These are phyloP conservation scores for Hydrozoanthus gracilis DNA, from an alignment of 92 coral and sea anemone species.

Conservation along the genomic window DNA sequence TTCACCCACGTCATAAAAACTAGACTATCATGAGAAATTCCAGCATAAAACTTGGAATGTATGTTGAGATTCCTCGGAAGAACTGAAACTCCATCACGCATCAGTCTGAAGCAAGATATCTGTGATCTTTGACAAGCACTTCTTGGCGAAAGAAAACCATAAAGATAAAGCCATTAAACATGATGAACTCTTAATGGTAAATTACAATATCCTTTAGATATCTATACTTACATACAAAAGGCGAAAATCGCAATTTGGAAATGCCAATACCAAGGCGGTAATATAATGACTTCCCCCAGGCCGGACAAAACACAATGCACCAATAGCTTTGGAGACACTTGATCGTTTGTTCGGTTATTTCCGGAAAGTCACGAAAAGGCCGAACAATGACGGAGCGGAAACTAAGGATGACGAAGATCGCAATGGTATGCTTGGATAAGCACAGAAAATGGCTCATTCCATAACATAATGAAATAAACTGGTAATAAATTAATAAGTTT, in stretches of 20 bases:
- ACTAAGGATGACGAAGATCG: constrained; percentile 25
- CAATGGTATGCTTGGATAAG: background rate
- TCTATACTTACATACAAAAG: constrained; percentile 37
- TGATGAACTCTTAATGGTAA: background rate
- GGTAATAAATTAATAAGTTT: background rate
- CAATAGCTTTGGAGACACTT: constrained; percentile 31
- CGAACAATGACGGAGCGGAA: constrained; percentile 48
- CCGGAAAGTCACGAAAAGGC: constrained; percentile 41
- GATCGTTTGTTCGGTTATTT: constrained; percentile 16
- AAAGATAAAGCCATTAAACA: background rate
- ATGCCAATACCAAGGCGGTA: constrained; percentile 7
- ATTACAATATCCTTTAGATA: constrained; percentile 14
- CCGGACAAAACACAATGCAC: background rate
- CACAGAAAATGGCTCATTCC: background rate
- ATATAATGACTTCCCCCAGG: constrained; percentile 39
- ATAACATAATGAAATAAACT: background rate
- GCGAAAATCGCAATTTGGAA: background rate
- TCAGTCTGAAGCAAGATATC: constrained; percentile 8
- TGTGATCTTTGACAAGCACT: background rate
- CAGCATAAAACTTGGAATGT: background rate
- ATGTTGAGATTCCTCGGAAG: background rate
- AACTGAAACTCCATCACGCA: background rate
- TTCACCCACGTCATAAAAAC: background rate
- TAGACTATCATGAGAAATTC: constrained; percentile 1
- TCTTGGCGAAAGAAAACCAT: background rate